These are phyloP conservation scores for Diarsia rubi DNA, from an alignment of 2,888 invertebrate species.

Conservation along the genomic window DNA sequence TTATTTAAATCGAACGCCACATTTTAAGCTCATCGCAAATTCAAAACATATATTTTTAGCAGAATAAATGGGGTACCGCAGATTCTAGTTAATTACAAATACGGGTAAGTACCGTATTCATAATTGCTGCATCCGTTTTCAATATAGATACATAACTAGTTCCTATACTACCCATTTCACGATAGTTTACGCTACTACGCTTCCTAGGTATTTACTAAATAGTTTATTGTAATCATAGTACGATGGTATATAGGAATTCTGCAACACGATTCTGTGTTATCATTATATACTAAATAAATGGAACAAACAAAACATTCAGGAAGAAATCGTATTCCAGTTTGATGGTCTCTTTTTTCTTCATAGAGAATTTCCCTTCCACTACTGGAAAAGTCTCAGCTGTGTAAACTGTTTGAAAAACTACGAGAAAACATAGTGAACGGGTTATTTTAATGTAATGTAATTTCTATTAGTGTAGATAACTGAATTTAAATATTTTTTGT, in stretches of 20 bases:
- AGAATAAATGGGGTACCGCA: not conserved
- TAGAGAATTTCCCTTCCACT: slow-evolving; percentile 21
- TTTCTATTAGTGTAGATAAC: not conserved
- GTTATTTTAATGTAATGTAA: slow-evolving; percentile 21
- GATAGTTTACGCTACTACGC: slow-evolving; percentile 8
- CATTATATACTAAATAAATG: slow-evolving; percentile 15
- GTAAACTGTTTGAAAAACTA: slow-evolving; percentile 3
- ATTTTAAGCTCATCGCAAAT: slow-evolving; percentile 34
- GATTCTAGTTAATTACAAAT: slow-evolving; percentile 33
- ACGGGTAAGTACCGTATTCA: not conserved
- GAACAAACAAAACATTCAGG: slow-evolving; percentile 9
- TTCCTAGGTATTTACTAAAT: slow-evolving; percentile 36
- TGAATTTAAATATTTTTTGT: not conserved
- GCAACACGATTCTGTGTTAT: slow-evolving; percentile 4
- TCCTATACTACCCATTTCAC: not conserved
- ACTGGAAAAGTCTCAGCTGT: slow-evolving; percentile 45
- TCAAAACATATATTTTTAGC: slow-evolving; percentile 10
- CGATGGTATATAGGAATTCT: not conserved
- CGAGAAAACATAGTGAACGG: slow-evolving; percentile 7
- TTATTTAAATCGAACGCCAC: slow-evolving; percentile 40
- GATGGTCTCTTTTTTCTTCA: slow-evolving; percentile 1
- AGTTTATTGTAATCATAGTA: slow-evolving; percentile 35
- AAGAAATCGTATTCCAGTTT: not conserved
- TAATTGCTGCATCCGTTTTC: slow-evolving; percentile 18
- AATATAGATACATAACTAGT: slow-evolving; percentile 4